Base-by-base conservation (phyloP, 2,113 vertebrate genomes). In the Butastur rufipennis region DNA sequence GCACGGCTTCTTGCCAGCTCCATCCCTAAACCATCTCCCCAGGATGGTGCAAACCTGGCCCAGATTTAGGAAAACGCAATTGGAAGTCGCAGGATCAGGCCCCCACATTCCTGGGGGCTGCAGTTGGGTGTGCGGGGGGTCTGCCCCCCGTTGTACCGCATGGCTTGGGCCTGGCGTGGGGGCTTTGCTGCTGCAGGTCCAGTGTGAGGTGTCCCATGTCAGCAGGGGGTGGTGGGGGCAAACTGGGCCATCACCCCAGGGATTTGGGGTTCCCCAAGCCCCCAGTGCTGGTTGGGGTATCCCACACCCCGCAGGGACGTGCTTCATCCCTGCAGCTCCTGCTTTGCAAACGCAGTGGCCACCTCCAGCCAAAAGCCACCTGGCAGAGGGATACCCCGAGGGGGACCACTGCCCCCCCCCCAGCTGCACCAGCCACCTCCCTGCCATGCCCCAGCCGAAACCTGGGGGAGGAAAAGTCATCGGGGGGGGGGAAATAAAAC, bases 131-230 rank as follows among this genome's bases (percentile, higher is more conserved):
- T 8, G 3, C 0, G 1, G 31, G 22, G 45, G 10, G 16, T 42
- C 83, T 87, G 86, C 42, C 40, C 34, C 47, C 40, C 19, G 0
- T 1, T 66, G 50, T 47, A 14, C 62, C 72, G 62, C 67, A 23
- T 0, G 1, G 4, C 45, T 20, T 20, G 48, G 27, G 50, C 42
- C 53, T 43, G 59, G 48, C 5, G 0, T 0, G 38, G 27, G 38
- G 21, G 7, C 36, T 84, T 32, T 19, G 38, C 55, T 27, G 74
- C 53, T 56, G 43, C n/a, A 12, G 48, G 63, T 6, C 8, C 53
- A 38, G n/a, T 18, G 4, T 22, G 61, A 50, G 32, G 55, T 48
- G 42, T 15, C 47, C 62, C 36, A 50, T 6, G 3, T 20, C 4
- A 6, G 48, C 71, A 23, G 3, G 1, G 22, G 34, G 25, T 6